phyloP scores from a whole-genome alignment of 2,113 vertebrate species.

The Cyrtonyx montezumae region DNA sequence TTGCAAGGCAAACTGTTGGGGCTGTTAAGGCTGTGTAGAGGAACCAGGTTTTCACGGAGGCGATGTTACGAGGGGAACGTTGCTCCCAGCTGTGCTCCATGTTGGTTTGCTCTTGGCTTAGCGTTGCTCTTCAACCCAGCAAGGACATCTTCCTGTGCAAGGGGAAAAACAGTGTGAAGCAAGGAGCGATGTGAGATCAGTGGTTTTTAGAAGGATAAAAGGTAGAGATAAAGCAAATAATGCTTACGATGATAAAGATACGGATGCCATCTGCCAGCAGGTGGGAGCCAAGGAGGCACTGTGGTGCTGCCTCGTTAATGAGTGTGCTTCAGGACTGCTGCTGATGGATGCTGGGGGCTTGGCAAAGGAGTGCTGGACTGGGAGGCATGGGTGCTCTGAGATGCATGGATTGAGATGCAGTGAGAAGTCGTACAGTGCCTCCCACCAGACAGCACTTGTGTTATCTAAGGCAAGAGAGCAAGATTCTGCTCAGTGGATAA shows the following conservation, averaged over 20 bases:
- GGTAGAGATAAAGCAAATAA: too few relatives aligned
- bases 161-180: too few relatives aligned
- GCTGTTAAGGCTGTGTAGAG: background rate
- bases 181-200: too few relatives aligned
- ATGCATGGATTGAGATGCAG: background rate
- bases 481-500: background rate
- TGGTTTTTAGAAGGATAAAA: too few relatives aligned
- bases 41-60: background rate
- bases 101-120: background rate
- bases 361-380: background rate
- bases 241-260: too few relatives aligned
- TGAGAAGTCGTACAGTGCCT: background rate
- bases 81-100: fast-evolving
- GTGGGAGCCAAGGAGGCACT: background rate
- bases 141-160: too few relatives aligned
- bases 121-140: background rate
- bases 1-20: background rate
- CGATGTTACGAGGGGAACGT: background rate
- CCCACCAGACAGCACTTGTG: background rate
- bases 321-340: background rate
- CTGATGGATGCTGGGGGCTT: background rate
- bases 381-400: background rate
- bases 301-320: background rate
- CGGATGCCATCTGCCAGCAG: background rate
- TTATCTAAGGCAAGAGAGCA: background rate